A percentile compares a stretch with the other conserved stretches of the same genome.
These are phyloP conservation scores for Burhinus bistriatus DNA, from an alignment of 2,113 vertebrate species.

Conservation along the genomic window DNA sequence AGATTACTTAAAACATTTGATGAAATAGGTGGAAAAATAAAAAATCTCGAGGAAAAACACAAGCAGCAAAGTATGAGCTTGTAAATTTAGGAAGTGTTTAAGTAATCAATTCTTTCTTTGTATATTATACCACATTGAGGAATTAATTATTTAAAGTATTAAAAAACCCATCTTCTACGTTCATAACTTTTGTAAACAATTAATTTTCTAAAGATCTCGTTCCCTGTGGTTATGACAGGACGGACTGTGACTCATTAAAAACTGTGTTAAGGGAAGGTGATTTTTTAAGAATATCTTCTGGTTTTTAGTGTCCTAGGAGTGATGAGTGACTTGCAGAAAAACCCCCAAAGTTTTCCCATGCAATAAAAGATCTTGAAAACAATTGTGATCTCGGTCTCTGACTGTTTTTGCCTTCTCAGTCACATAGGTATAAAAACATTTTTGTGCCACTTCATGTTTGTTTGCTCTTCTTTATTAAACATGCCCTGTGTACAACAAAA, in stretches of 20 bases:
- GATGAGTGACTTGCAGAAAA: neutral
- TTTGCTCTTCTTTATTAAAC: neutral
- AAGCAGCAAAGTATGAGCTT: neutral
- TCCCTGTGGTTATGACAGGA: neutral
- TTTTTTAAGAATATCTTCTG: neutral
- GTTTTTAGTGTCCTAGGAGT: neutral
- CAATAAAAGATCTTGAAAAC: slow-evolving; percentile 6
- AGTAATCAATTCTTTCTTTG: neutral
- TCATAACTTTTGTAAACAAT: neutral
- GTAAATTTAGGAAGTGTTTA: neutral
- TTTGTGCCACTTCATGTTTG: neutral
- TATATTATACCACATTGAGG: neutral
- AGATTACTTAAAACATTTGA: neutral
- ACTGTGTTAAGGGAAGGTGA: neutral
- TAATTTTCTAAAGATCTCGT: neutral
- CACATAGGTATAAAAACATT: neutral
- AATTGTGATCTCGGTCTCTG: neutral
- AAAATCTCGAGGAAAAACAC: neutral
- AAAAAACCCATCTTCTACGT: neutral
- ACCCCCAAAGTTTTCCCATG: neutral
- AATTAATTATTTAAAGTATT: neutral
- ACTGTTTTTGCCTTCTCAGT: slow-evolving; percentile 45
- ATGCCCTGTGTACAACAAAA: neutral
- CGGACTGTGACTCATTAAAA: neutral
- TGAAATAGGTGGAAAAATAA: neutral